Percentiles rank a stretch among this genome's conserved stretches.
Evolutionary conservation across 1,140 invertebrate genomes (phyloP).

Genomic region (Capitella teleta): DNA sequence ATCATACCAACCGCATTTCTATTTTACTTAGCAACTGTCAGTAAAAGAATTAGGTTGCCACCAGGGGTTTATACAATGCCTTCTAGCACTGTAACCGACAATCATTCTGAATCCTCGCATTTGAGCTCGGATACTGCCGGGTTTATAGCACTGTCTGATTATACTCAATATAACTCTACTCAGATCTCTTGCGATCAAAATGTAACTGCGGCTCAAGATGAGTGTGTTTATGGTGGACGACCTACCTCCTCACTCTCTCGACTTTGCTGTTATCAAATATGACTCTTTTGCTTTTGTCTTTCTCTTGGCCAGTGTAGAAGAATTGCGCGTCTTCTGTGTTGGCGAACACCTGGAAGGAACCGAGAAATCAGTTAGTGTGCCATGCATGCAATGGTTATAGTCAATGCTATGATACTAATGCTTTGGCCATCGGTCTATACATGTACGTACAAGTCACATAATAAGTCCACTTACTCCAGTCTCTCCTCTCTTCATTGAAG

Average conservation of each 20-base stretch:
- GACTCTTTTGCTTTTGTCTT: slow-evolving; percentile 24
- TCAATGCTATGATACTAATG: too few relatives aligned
- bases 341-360: slow-evolving; percentile 48
- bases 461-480: too few relatives aligned
- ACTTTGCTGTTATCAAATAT: slow-evolving; percentile 19
- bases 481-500: too few relatives aligned
- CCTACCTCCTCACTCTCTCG: slow-evolving; percentile 25
- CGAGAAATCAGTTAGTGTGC: too few relatives aligned
- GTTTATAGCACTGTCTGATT: background rate
- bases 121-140: background rate
- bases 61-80: background rate
- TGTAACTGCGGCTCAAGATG: background rate
- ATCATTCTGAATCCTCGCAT: background rate
- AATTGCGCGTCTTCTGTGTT: slow-evolving; percentile 49
- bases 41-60: background rate
- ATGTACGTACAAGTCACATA: too few relatives aligned
- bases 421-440: too few relatives aligned
- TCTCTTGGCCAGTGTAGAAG: slow-evolving; percentile 37
- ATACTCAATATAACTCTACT: slow-evolving; percentile 3
- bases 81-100: slow-evolving; percentile 10
- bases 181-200: background rate
- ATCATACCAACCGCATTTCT: too few relatives aligned
- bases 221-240: background rate
- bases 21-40: too few relatives aligned
- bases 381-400: too few relatives aligned